Evolutionary conservation across 2,113 vertebrate species (phyloP), one percentile per base, ranked within the genome.

Genomic region (Carassius gibelio): DNA sequence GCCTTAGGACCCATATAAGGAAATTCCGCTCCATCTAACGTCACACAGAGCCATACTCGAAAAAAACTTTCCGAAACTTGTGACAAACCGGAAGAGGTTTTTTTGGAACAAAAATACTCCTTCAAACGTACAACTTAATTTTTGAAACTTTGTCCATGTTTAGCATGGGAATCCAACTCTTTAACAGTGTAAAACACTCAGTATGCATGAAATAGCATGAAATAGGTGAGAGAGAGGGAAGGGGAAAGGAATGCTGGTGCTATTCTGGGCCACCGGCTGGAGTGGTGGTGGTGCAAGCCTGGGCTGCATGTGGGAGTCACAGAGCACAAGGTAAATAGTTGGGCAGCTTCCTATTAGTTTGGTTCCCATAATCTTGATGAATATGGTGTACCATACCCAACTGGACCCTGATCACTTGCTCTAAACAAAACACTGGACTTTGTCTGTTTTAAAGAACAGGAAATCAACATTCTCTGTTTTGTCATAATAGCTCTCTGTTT

Each of bases 231-330:
- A 85, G 87, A 82, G 84, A 80, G 83, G 55, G 59, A 83, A 26
- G 90, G 90, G 89, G 87, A 87, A 89, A 91, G 93, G 91, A 93
- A 93, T 93, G 92, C 87, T 88, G 85, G 86, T 91, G 91, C 91
- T 94, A 93, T 94, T 94, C 93, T 92, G 88, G 91, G 92, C 90
- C 89, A 85, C 86, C 52, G 86, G 88, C 91, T 90, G 91, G 85
- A 90, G 88, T 78, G 21, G 83, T 88, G 87, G 69, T 36, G 57
- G 68, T 61, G 62, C 30, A 84, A 75, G 30, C n/a, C 75, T 55
- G 55, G 62, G 23, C 84, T 71, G 61, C 80, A 75, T 77, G 72
- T 78, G 66, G 71, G 55, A 38, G 52, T 75, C 82, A 21, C 9
- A 36, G 68, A 78, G 66, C 66, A 74, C 68, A 45, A 81, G 59